Percentiles rank a stretch among this genome's conserved stretches.
phyloP scores from a whole-genome alignment of 2,797 vertebrate species.

The Podarcis siculus region DNA sequence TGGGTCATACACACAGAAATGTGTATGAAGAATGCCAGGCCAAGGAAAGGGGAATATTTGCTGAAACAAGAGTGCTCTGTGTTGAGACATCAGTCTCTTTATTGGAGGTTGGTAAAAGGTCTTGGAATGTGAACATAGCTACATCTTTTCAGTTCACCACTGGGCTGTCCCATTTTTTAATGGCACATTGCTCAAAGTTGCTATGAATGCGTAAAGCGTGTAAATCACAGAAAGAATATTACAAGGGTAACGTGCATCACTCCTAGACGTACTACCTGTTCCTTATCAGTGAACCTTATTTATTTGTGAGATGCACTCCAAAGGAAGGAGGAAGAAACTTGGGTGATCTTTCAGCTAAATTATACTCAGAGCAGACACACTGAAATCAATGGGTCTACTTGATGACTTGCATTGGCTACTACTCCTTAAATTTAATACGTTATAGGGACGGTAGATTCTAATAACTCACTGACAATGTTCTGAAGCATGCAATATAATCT shows the following conservation, averaged over 20 bases:
- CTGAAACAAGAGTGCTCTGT: constrained; percentile 51
- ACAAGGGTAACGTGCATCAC: neutral
- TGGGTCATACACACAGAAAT: constrained; percentile 59
- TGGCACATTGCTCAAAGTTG: neutral
- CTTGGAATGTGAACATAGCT: constrained; percentile 39
- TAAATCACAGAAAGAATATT: neutral
- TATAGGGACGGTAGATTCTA: neutral
- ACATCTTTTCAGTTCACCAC: neutral
- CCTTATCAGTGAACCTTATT: neutral
- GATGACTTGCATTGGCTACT: neutral
- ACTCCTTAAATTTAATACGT: neutral
- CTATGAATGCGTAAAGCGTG: constrained; percentile 1
- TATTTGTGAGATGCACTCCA: neutral
- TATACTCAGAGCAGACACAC: too few species aligned
- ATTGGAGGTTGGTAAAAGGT: constrained; percentile 15
- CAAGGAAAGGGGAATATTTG: constrained; percentile 50
- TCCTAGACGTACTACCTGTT: neutral
- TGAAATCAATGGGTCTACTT: too few species aligned
- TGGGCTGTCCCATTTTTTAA: constrained; percentile 4
- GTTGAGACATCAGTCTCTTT: constrained; percentile 33
- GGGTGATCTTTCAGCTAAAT: too few species aligned
- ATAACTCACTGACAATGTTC: neutral
- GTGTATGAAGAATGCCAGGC: constrained; percentile 26
- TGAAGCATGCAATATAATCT: neutral
- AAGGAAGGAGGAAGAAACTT: neutral